A percentile compares a stretch with the other conserved stretches of the same genome.
These are phyloP conservation scores for Pogona vitticeps DNA, from an alignment of 2,113 vertebrate species.

Conservation along the genomic window DNA sequence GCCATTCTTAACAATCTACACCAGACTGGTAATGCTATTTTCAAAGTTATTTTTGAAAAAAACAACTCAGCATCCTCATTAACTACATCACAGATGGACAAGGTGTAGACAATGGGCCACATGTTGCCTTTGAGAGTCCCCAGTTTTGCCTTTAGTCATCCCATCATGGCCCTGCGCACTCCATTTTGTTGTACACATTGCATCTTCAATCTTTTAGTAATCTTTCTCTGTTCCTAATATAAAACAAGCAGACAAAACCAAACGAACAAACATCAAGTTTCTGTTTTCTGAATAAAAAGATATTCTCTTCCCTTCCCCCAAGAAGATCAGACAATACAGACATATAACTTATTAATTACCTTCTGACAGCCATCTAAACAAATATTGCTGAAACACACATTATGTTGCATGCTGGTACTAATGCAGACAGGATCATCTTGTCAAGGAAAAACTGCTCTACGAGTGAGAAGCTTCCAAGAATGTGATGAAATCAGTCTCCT, in stretches of 20 bases:
- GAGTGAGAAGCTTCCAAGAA: not conserved
- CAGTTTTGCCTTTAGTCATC: too few relatives aligned
- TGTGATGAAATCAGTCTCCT: not conserved
- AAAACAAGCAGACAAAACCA: too few relatives aligned
- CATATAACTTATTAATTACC: not conserved
- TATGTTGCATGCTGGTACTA: not conserved
- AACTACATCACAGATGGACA: too few relatives aligned
- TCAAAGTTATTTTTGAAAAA: too few relatives aligned
- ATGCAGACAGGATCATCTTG: not conserved
- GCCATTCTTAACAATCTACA: not conserved
- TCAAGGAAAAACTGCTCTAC: not conserved
- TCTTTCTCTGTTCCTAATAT: too few relatives aligned
- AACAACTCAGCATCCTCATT: too few relatives aligned
- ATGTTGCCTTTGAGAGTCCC: too few relatives aligned
- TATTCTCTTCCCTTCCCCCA: not conserved
- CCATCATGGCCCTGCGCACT: too few relatives aligned
- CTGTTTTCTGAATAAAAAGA: not conserved
- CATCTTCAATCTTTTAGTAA: too few relatives aligned
- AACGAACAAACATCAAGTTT: too few relatives aligned
- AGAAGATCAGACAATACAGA: not conserved
- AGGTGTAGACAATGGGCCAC: too few relatives aligned
- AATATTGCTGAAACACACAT: not conserved
- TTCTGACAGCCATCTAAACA: not conserved
- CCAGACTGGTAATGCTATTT: not conserved
- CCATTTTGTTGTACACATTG: too few relatives aligned